Evolutionary conservation across 2,888 invertebrate genomes (phyloP), one percentile per base, ranked within the genome.

Genomic region (Phaonia tiefii): DNA sequence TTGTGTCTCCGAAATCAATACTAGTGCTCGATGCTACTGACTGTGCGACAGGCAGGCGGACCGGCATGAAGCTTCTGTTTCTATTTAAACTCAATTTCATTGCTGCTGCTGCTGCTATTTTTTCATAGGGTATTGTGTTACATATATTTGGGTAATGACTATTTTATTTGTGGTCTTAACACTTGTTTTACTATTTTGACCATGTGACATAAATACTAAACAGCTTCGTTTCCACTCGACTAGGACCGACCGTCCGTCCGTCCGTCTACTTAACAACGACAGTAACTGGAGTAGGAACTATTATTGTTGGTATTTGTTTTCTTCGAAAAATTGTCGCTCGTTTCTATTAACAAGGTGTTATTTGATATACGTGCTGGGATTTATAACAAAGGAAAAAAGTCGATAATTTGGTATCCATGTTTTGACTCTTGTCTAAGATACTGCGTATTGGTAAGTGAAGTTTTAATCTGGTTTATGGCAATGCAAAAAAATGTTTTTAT

Each of bases 311-410:
- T 60, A 37, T 60, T 31, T 31, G 4, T 31, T 31, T 31, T 3
- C 8, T 31, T 31, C 31, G 37, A 39, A 42, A 11, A 20, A 63
- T 63, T 42, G 42, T 56, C 46, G 72, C 74, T 49, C 69, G 49
- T 72, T 75, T 74, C 31, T 71, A 75, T 81, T 81, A 78, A 78
- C 78, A 78, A 75, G 81, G 81, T 81, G 81, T 81, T 81, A 69
- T 78, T 72, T 37, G 11, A 22, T 22, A 78, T 69, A 78, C 81
- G 81, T 81, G 81, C 67, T 69, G 25, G 81, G 39, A 58, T 81
- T 60, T 63, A 20, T 20, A 20, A 72, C n/a, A 22, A 72, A 31
- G 3, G 8, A 8, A 3, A 31, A 63, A 42, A 49, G 3, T 22
- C 20, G 58, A 78, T 75, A 31, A 49, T 63, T 39, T 63, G 49